phyloP scores from a whole-genome alignment of 2,888 invertebrate genomes.

The Chrysolina haemoptera region DNA sequence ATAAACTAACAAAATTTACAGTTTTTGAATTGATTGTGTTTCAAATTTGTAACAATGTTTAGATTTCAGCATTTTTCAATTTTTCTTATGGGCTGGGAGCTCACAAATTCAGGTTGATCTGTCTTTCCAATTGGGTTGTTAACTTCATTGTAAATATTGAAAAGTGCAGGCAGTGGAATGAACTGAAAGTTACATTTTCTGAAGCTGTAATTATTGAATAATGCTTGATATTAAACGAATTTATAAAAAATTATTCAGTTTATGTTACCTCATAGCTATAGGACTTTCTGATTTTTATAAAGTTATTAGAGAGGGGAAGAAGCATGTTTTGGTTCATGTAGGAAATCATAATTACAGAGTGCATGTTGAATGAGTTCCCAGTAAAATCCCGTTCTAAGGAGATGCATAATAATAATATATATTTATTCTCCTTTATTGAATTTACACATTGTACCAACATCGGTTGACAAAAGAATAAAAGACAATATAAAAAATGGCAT shows the following conservation, averaged over 20 bases:
- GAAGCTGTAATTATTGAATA: conserved; percentile 29
- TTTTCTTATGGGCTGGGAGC: conserved; percentile 11
- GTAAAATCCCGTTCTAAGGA: too few relatives aligned
- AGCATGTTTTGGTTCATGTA: too few relatives aligned
- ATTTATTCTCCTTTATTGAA: too few relatives aligned
- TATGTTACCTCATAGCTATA: background rate
- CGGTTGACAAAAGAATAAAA: too few relatives aligned
- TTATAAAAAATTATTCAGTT: conserved; percentile 12
- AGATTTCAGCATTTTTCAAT: conserved; percentile 24
- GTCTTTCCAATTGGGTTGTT: conserved; percentile 26
- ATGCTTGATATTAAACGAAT: conserved; percentile 30
- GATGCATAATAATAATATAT: too few relatives aligned
- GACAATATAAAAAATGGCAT: too few relatives aligned
- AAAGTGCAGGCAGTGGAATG: conserved; percentile 34
- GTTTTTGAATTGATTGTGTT: conserved; percentile 22
- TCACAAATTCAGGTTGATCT: conserved; percentile 8
- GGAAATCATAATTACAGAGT: too few relatives aligned
- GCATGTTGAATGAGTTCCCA: too few relatives aligned
- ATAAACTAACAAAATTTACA: conserved; percentile 30
- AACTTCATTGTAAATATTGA: conserved; percentile 35
- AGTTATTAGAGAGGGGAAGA: too few relatives aligned
- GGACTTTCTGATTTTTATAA: too few relatives aligned
- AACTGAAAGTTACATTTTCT: conserved; percentile 13
- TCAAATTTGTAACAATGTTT: conserved; percentile 22
- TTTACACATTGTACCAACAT: too few relatives aligned